Percentiles rank a stretch among this genome's conserved stretches.
Evolutionary conservation across 2,797 vertebrate genomes (phyloP).

Genomic region (Florisuga fusca): DNA sequence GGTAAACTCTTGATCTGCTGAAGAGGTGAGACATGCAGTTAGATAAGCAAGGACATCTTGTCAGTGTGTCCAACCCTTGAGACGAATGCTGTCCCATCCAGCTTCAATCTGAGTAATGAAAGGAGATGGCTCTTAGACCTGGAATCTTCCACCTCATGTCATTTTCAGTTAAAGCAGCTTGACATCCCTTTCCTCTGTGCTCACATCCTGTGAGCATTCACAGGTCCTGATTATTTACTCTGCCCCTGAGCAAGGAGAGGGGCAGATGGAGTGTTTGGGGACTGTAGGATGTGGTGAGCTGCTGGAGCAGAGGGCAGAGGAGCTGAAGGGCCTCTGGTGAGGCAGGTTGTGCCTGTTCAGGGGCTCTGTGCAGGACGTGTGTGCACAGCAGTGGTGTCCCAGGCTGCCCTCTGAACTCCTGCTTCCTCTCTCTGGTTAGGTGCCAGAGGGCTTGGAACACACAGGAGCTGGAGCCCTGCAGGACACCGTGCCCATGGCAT

Average conservation of each 20-base stretch:
- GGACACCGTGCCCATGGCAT: fast-evolving
- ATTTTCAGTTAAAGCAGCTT: neutral
- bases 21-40: neutral
- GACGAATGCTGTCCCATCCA: neutral
- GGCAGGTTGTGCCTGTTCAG: neutral
- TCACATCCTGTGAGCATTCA: fast-evolving
- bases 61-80: neutral
- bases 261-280: neutral
- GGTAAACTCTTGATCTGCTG: no score
- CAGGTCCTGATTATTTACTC: neutral
- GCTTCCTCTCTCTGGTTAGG: fast-evolving
- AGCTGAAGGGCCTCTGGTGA: neutral
- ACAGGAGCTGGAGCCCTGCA: neutral
- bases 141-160: fast-evolving
- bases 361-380: fast-evolving
- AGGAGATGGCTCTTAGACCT: neutral
- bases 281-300: neutral
- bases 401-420: neutral
- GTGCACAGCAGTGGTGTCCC: fast-evolving
- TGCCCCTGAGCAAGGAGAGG: neutral
- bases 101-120: fast-evolving
- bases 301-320: neutral
- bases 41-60: no score
- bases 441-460: neutral
- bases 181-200: neutral